phyloP scores from a whole-genome alignment of 2,888 invertebrate genomes.

The Fragum whitleyi region DNA sequence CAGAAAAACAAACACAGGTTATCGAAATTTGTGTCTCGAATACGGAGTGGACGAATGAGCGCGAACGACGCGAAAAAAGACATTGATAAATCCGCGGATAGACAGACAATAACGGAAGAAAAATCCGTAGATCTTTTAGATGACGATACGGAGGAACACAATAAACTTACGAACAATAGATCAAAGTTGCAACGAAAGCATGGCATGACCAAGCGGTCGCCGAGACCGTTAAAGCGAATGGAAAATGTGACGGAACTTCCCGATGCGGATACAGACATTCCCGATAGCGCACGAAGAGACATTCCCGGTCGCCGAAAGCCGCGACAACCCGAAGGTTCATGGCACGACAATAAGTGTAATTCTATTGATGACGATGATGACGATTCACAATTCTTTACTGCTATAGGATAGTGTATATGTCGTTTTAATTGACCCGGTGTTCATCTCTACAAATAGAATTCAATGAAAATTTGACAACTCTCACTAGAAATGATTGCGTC shows the following conservation, averaged over 20 bases:
- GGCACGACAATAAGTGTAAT: conserved; percentile 64
- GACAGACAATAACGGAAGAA: conserved; percentile 39
- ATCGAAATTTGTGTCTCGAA: conserved; percentile 61
- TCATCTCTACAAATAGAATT: too few relatives aligned
- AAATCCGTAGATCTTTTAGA: conserved; percentile 33
- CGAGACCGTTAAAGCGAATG: not conserved
- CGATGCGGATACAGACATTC: not conserved
- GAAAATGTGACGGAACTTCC: conserved; percentile 3
- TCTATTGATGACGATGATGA: conserved; percentile 64
- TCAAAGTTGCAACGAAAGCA: not conserved
- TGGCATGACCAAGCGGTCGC: conserved; percentile 21
- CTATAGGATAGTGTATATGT: conserved; percentile 33
- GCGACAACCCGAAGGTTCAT: conserved; percentile 46
- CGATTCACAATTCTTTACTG: conserved; percentile 60
- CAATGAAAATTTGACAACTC: too few relatives aligned
- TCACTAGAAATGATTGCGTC: not conserved
- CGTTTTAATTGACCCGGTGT: too few relatives aligned
- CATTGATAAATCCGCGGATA: conserved; percentile 54
- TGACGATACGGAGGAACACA: conserved; percentile 6
- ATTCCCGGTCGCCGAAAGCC: conserved; percentile 60
- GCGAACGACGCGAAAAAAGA: conserved; percentile 48
- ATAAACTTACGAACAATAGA: not conserved
- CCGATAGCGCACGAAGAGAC: conserved; percentile 38
- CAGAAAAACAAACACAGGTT: conserved; percentile 69
- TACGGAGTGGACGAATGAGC: conserved; percentile 57